phyloP scores from a whole-genome alignment of 1,140 invertebrate species.

The Cylas formicarius region DNA sequence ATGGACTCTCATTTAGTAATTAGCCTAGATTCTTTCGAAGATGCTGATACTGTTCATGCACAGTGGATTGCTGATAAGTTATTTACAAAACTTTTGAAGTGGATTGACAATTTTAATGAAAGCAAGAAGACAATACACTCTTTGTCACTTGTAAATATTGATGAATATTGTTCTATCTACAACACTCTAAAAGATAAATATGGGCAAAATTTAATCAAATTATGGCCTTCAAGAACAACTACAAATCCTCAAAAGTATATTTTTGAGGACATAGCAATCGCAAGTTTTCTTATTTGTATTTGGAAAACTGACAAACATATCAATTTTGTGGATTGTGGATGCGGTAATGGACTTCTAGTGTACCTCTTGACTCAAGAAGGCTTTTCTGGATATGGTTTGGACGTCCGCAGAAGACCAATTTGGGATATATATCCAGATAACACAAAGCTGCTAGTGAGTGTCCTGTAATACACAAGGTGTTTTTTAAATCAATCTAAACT shows the following conservation, averaged over 20 bases:
- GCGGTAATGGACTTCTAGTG: slow-evolving; percentile 93
- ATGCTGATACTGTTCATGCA: slow-evolving; percentile 39
- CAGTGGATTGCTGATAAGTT: slow-evolving; percentile 50
- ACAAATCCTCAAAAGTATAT: slow-evolving; percentile 94
- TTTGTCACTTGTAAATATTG: slow-evolving; percentile 57
- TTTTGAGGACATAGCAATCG: slow-evolving; percentile 94
- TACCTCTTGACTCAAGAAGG: slow-evolving; percentile 82
- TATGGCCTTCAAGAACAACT: slow-evolving; percentile 67
- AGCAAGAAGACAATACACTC: slow-evolving; percentile 48
- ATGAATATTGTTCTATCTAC: slow-evolving; percentile 67
- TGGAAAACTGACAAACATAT: slow-evolving; percentile 59
- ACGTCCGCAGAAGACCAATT: slow-evolving; percentile 82
- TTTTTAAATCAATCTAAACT: too few relatives aligned
- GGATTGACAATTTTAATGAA: slow-evolving; percentile 46
- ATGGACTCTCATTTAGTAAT: slow-evolving; percentile 26
- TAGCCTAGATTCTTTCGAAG: slow-evolving; percentile 26
- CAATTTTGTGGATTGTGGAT: slow-evolving; percentile 89
- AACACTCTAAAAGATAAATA: slow-evolving; percentile 73
- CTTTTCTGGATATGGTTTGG: slow-evolving; percentile 78
- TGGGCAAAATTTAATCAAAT: slow-evolving; percentile 46
- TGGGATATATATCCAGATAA: slow-evolving; percentile 72
- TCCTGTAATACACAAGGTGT: too few relatives aligned
- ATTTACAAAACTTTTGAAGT: slow-evolving; percentile 60
- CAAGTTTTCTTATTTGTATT: slow-evolving; percentile 78
- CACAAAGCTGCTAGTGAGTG: slow-evolving; percentile 43